phyloP scores from a whole-genome alignment of 1,140 invertebrate genomes.

The Anagrus nilaparvatae region DNA sequence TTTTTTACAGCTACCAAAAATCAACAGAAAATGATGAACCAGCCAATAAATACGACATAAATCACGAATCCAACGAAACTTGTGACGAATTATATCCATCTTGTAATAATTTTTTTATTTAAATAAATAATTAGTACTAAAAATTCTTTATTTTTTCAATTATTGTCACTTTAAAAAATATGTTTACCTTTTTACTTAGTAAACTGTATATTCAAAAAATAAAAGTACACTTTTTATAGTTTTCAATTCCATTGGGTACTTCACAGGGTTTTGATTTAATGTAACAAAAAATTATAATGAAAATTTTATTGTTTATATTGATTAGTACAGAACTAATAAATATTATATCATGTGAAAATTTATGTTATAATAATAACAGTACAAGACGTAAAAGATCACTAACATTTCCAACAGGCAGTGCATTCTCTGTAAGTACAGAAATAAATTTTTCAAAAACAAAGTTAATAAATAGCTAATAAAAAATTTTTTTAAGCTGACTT shows the following conservation, averaged over 20 bases:
- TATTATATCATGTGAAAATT: background rate
- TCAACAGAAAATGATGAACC: slow-evolving; percentile 23
- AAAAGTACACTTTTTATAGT: too few relatives aligned
- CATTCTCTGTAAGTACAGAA: slow-evolving; percentile 46
- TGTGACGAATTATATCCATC: slow-evolving; percentile 18
- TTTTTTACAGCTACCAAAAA: slow-evolving; percentile 21
- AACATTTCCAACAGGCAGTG: slow-evolving; percentile 46
- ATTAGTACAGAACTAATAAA: too few relatives aligned
- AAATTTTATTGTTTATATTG: too few relatives aligned
- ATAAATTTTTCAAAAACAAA: too few relatives aligned
- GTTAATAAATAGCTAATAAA: too few relatives aligned
- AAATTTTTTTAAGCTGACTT: slow-evolving; percentile 25
- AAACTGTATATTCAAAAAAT: too few relatives aligned
- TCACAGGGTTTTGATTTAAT: too few relatives aligned
- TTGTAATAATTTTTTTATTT: too few relatives aligned
- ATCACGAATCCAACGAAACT: slow-evolving; percentile 19
- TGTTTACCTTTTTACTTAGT: background rate
- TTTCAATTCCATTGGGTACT: too few relatives aligned
- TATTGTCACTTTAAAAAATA: background rate
- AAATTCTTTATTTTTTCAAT: too few relatives aligned
- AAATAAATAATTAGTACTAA: too few relatives aligned
- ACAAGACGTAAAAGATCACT: slow-evolving; percentile 42
- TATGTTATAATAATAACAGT: background rate
- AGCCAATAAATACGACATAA: slow-evolving; percentile 26
- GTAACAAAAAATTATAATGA: too few relatives aligned